phyloP scores from a whole-genome alignment of 2,113 vertebrate genomes.

The Calidris pygmaea region DNA sequence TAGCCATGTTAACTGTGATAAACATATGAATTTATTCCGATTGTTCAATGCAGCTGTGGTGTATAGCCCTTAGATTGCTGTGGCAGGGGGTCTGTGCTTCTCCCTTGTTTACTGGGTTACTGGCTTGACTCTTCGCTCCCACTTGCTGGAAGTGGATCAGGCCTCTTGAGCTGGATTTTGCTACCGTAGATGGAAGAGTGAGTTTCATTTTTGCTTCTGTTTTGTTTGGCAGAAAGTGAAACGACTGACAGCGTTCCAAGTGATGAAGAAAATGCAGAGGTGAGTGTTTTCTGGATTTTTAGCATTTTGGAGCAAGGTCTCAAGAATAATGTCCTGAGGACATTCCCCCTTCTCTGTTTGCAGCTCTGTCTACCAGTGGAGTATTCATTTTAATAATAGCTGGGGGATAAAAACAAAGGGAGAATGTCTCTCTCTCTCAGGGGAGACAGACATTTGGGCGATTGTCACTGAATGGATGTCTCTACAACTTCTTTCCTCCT shows the following conservation, averaged over 20 bases:
- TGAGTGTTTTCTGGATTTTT: conserved; percentile 60
- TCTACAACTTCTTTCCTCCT: background rate
- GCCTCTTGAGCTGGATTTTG: background rate
- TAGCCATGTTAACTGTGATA: background rate
- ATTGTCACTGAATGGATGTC: background rate
- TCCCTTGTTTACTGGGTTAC: background rate
- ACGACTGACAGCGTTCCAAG: conserved; percentile 90
- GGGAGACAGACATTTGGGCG: background rate
- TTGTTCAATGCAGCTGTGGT: background rate
- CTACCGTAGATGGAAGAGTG: background rate
- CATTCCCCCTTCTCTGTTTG: background rate
- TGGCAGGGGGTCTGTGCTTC: background rate
- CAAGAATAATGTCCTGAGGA: background rate
- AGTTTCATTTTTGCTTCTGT: conserved; percentile 56
- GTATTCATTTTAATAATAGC: background rate
- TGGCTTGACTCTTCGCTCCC: background rate
- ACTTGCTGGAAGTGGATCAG: background rate
- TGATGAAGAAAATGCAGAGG: conserved; percentile 87
- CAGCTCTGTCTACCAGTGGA: background rate
- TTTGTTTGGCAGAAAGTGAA: conserved; percentile 87
- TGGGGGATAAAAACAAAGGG: background rate
- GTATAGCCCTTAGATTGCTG: background rate
- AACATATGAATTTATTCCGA: background rate
- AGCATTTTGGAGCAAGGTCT: background rate
- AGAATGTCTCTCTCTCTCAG: background rate